Base-by-base conservation (phyloP, 2,113 vertebrate species). In the Archocentrus centrarchus region DNA sequence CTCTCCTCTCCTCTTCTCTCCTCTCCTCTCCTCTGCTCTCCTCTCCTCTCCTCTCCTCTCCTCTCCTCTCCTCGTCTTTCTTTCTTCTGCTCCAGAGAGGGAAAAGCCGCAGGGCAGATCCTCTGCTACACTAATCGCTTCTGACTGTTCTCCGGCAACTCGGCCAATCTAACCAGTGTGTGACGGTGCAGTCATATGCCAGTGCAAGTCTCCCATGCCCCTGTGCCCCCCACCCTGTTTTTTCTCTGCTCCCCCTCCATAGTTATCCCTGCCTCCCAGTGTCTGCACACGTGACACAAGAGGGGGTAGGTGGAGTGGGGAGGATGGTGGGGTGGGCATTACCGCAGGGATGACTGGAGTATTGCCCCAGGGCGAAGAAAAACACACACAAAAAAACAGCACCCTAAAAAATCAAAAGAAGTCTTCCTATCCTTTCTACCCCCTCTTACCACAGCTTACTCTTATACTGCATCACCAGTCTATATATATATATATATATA, bases 111-210 rank as follows among this genome's bases (percentile, higher is more conserved):
- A 92, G 97, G 98, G 97, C 97, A 98, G 97, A 97, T 97, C 97
- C 95, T 96, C 94, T 92, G 95, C 96, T 96, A 96, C 97, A 97
- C 97, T 99, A 98, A 99, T 98, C 96, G 96, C 94, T 98, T 97
- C 96, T 99, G 98, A 99, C 98, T 97, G 97, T 97, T 98, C 96
- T 96, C 95, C 96, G 95, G 97, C 97, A 98, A 97, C 97, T 96
- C 95, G 73, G 94, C 97, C 96, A 95, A 96, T 97, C 96, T 97
- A 96, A 97, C 96, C 96, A 96, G 96, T 95, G 96, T 96, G 94
- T 92, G 88, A 96, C 96, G 94, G 94, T 95, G 92, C 95, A 97
- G 94, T 96, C 96, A 94, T 96, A 95, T 95, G 85, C 30, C 94
- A 95, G 8, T 94, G 96, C 92, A 92, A 96, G 94, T 89, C 96